Base-by-base conservation (phyloP, 92 coral and sea anemone genomes). In the Scolanthus callimorphus region DNA sequence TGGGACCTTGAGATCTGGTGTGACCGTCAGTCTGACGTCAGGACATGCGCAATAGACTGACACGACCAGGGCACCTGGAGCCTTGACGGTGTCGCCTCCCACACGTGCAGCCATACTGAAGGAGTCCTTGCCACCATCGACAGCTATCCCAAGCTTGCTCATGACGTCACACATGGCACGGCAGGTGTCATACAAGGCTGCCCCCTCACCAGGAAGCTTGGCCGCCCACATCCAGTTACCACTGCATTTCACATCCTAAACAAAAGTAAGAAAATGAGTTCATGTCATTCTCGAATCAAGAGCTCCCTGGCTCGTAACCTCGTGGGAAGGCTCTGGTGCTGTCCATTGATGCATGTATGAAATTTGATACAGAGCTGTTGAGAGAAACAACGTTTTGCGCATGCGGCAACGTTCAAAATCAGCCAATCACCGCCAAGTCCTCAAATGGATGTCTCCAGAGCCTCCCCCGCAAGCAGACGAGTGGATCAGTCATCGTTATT, bases 151-250 rank as follows among this genome's bases (percentile, higher is more conserved):
- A 19, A 91, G 57, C 37, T 77, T 53, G 17, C 84, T 79, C 97
- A 91, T 91, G 65, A 89, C 85, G 27, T 70, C 80, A 54, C 97
- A 91, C 88, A 91, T 85, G 61, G 97, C 90, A 41, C 62, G 67
- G 26, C 97, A 91, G 13, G 97, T 87, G 39, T 91, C 97, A 39
- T 83, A 88, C 57, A 91, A 44, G 15, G 91, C 71, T 27, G 95
- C 97, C 1, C 97, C 97, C 53, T 91, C 97, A 1, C 97, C 96
- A 9, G 85, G 92, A 10, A 91, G 70, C 64, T 91, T 91, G 31
- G 97, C 97, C 2, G 97, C 97, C 97, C 97, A 91, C 97, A 91
- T 91, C 97, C 97, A 91, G 72, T 91, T 91, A n/a, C 86, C 97
- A 62, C 97, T 91, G 41, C 97, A 91, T 60, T 91, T 91, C 22